Evolutionary conservation across 2,113 vertebrate species (phyloP), one percentile per base, ranked within the genome.

Genomic region (Rhinoptilus africanus): DNA sequence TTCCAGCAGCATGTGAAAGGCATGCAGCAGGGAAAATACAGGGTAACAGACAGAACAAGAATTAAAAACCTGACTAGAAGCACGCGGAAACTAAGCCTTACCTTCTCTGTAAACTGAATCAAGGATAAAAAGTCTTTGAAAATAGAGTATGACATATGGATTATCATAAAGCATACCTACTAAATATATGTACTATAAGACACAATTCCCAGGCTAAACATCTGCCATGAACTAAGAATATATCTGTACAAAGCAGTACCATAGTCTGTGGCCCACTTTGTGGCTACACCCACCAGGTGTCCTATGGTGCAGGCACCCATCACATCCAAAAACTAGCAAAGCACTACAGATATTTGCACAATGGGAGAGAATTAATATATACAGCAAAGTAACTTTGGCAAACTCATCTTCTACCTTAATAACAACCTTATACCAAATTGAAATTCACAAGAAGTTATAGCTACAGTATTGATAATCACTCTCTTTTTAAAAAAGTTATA

Each of bases 1-100:
- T 68, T 4, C 7, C 27, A 79, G 47, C 8, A 86, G 20, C 22
- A 86, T 22, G 26, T 76, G 48, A 84, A 89, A 85, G 82, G 27
- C n/a, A 74, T 6, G 5, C 59, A 73, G 18, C 26, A 37, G 15
- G 39, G 41, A 84, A 74, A 14, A 51, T 20, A 74, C 0, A 0
- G 35, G 28, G 5, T 48, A 71, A 66, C 5, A 85, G 10, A 43
- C 6, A 54, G 16, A 67, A 27, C 4, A 76, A 76, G 8, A 48
- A 67, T 37, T 53, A 20, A 37, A 73, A 47, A 28, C 60, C 3
- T 18, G 5, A 54, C 39, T 20, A 82, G 45, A 82, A 45, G 27
- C 11, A 78, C 18, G 51, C 43, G 15, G 26, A 69, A 71, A 47
- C 77, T 39, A 10, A 85, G 5, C 19, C 17, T 92, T 59, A 32